Conservation (phyloP, 1,140 invertebrate species). For the Drosophila tani region DNA sequence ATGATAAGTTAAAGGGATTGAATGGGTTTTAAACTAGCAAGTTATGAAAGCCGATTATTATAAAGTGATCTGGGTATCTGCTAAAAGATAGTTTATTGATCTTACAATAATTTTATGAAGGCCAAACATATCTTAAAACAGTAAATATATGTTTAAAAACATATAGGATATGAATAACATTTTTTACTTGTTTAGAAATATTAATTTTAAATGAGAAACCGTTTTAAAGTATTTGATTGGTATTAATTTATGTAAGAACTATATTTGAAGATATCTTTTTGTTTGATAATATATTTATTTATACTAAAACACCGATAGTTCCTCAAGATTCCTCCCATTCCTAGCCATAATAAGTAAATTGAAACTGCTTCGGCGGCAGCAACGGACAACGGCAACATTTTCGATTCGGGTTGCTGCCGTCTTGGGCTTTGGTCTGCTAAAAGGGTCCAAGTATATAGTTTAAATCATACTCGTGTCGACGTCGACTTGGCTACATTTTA, state of each 20-base stretch:
- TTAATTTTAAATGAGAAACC: not conserved
- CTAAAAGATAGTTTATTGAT: not conserved
- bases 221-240: no score
- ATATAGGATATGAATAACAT: not conserved
- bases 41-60: no score
- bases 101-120: not conserved
- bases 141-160: no score
- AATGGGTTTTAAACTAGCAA: not conserved
- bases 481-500: conserved; percentile 60
- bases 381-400: conserved; percentile 23
- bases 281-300: not conserved
- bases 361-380: conserved; percentile 52
- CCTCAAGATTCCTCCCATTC: conserved; percentile 12
- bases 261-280: not conserved
- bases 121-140: not conserved
- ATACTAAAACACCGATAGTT: not conserved
- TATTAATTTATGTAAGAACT: not conserved
- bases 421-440: conserved; percentile 38
- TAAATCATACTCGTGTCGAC: conserved; percentile 48
- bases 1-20: conserved; percentile 20
- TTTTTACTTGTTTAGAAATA: not conserved
- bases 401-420: conserved; percentile 43
- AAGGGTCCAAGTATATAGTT: conserved; percentile 50
- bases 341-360: conserved; percentile 48
- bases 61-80: no score